A percentile compares a stretch with the other conserved stretches of the same genome.
These are phyloP conservation scores for Iphiclides podalirius DNA, from an alignment of 2,888 invertebrate species.

Conservation along the genomic window DNA sequence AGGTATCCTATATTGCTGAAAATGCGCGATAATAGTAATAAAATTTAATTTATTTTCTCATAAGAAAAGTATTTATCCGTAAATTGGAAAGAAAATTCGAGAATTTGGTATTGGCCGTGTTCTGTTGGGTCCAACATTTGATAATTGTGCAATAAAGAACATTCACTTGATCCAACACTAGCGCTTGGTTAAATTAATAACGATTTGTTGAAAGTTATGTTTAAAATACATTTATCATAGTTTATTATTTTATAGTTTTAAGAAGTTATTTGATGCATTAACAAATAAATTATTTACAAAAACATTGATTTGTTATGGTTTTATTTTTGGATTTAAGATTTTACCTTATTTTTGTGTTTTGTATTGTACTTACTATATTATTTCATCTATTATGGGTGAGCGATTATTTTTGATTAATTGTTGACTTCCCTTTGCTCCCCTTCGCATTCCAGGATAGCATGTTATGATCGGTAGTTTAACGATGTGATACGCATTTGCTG, in stretches of 20 bases:
- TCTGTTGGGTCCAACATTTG: constrained; percentile 14
- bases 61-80: not conserved
- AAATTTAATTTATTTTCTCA: not conserved
- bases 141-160: constrained; percentile 5
- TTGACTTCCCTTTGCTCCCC: too few relatives aligned
- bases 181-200: not conserved
- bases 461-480: too few relatives aligned
- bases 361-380: too few relatives aligned
- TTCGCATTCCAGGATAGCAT: too few relatives aligned
- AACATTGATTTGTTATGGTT: too few relatives aligned
- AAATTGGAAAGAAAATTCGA: not conserved
- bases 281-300: too few relatives aligned
- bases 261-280: too few relatives aligned
- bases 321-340: too few relatives aligned
- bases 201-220: not conserved
- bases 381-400: too few relatives aligned
- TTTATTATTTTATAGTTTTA: not conserved
- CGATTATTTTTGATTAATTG: too few relatives aligned
- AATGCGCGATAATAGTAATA: not conserved
- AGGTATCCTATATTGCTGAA: not conserved
- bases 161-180: constrained; percentile 10
- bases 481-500: too few relatives aligned
- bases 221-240: constrained; percentile 10
- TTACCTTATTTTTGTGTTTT: too few relatives aligned
- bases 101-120: constrained; percentile 4